Percentiles rank a stretch among this genome's conserved stretches.
These are phyloP conservation scores for Rapana venosa DNA, from an alignment of 2,888 invertebrate genomes.

Conservation along the genomic window DNA sequence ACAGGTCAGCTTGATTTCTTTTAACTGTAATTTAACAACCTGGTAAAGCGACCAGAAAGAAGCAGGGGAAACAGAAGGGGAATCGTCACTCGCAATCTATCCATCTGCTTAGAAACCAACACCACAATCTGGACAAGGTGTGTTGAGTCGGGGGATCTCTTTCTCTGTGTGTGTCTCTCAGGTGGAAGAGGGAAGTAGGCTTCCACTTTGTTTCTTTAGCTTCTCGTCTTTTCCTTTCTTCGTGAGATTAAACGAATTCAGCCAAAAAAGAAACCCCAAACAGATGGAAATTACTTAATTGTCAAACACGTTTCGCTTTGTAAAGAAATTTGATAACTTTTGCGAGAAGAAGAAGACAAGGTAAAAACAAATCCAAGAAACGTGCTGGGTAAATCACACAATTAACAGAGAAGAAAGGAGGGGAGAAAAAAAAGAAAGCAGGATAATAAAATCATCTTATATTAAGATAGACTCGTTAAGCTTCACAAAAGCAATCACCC, in stretches of 20 bases:
- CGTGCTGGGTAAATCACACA: neutral
- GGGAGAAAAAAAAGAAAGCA: too few species aligned
- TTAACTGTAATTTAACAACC: neutral
- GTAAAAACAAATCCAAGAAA: neutral
- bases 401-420: too few species aligned
- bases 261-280: too few species aligned
- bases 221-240: neutral
- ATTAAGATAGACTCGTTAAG: too few species aligned
- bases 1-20: neutral
- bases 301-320: too few species aligned
- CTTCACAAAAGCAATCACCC: too few species aligned
- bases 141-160: neutral
- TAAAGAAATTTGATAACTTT: too few species aligned
- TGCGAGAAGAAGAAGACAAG: neutral
- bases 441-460: neutral
- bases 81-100: neutral
- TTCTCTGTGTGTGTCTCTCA: neutral
- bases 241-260: too few species aligned
- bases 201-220: neutral
- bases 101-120: neutral
- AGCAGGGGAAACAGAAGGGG: neutral
- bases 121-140: neutral
- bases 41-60: neutral
- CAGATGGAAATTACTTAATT: too few species aligned
- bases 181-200: neutral